phyloP scores from a whole-genome alignment of 30 jellyfish, hydroid and myxozoan species.

The Hydractinia echinata region DNA sequence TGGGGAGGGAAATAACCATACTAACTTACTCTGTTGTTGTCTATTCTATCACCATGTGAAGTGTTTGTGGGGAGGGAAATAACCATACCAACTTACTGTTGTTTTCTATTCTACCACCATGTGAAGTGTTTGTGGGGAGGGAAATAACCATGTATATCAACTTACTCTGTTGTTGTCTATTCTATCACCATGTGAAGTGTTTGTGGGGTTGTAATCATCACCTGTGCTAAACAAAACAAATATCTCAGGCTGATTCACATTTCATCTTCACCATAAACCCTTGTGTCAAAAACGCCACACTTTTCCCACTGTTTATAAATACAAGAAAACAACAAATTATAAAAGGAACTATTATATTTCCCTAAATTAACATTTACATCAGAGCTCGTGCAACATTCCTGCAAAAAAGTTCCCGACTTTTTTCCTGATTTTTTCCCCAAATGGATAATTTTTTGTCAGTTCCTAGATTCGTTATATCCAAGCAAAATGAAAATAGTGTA shows the following conservation, averaged over 20 bases:
- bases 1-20: constrained; percentile 33
- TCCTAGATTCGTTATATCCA: too few relatives aligned
- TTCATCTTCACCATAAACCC: too few relatives aligned
- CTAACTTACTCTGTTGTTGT: constrained; percentile 53
- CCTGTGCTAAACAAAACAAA: constrained; percentile 68
- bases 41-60: constrained; percentile 59
- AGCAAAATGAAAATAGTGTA: too few relatives aligned
- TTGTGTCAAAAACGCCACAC: too few relatives aligned
- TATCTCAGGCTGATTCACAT: not conserved
- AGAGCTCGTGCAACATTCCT: too few relatives aligned
- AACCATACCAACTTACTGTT: constrained; percentile 37
- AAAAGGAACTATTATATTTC: too few relatives aligned
- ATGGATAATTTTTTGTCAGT: too few relatives aligned
- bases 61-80: constrained; percentile 32
- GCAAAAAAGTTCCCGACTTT: too few relatives aligned
- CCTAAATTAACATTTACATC: too few relatives aligned
- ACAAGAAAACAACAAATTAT: too few relatives aligned
- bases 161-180: constrained; percentile 57
- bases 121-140: constrained; percentile 37
- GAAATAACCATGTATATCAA: not conserved
- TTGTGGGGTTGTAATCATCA: constrained; percentile 53
- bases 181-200: constrained; percentile 54
- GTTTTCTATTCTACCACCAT: constrained; percentile 53
- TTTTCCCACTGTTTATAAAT: too few relatives aligned
- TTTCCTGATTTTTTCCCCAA: too few relatives aligned